A percentile compares a stretch with the other conserved stretches of the same genome.
Conservation (phyloP, 1,140 invertebrate species). For the Drosophila sechellia region DNA sequence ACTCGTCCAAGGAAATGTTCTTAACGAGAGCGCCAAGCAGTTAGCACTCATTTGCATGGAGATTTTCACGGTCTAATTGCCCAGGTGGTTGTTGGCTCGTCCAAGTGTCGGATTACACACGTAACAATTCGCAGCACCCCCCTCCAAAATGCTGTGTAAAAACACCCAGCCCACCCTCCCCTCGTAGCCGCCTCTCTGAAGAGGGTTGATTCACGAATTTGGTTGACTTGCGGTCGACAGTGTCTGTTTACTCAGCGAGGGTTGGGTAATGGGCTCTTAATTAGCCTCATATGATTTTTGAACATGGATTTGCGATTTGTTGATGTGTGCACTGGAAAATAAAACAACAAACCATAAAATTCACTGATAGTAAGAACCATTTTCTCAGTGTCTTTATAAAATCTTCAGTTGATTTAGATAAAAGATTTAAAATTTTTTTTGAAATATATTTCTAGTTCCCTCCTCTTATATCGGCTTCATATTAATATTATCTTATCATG, state of each 20-base stretch:
- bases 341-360: neutral
- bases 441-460: neutral
- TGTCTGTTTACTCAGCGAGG: slow-evolving; percentile 67
- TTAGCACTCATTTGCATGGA: slow-evolving; percentile 64
- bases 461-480: too few species aligned
- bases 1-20: slow-evolving; percentile 50
- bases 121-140: slow-evolving; percentile 36
- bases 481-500: too few species aligned
- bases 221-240: slow-evolving; percentile 65
- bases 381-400: too few species aligned
- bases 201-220: slow-evolving; percentile 37
- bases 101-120: slow-evolving; percentile 71
- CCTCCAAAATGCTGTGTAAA: slow-evolving; percentile 29
- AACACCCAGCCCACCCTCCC: slow-evolving; percentile 14
- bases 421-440: too few species aligned
- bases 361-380: too few species aligned
- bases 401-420: too few species aligned
- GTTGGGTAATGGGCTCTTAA: slow-evolving; percentile 78
- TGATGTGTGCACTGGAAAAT: neutral
- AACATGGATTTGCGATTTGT: slow-evolving; percentile 44
- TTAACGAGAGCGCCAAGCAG: slow-evolving; percentile 34
- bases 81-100: slow-evolving; percentile 32
- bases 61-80: slow-evolving; percentile 65
- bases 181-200: neutral
- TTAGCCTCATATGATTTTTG: slow-evolving; percentile 72